Evolutionary conservation across 2,888 invertebrate genomes (phyloP), one percentile per base, ranked within the genome.

Genomic region (Venustoraphidia nigricollis): DNA sequence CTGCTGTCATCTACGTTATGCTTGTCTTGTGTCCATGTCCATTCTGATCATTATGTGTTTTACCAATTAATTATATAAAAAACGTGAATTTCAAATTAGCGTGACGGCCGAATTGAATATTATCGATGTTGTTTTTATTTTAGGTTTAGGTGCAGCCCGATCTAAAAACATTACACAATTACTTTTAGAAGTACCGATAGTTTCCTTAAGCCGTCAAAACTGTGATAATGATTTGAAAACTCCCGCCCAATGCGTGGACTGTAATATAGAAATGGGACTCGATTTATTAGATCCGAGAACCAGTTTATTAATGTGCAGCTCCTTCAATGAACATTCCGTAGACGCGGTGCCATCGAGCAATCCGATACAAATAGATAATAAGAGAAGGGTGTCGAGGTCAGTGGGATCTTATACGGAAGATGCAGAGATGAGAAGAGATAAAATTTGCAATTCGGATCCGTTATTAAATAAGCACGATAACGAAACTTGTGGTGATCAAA

Each of bases 221-320:
- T 46, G 46, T 46, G 46, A 46, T 46, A 46, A 27, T 13, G 9
- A 27, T 34, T 36, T 34, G n/a, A 51, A 45, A 40, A 47, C 10
- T 27, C 14, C 39, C 34, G 27, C 50, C 46, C 35, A 53, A 36
- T 39, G 44, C 36, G 38, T 14, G 44, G 37, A 41, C 10, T 35
- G 40, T 54, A 58, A 48, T 54, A 60, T 66, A 34, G 66, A 66
- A 55, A 60, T 61, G 59, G 66, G 66, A 34, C 62, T 63, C 27
- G 66, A 66, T 56, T 57, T 62, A 36, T 50, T 65, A 37, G 60
- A 62, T 50, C 57, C 60, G 8, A 48, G 56, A 6, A 51, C 54
- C 10, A 55, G 54, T 49, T 41, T 41, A 17, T 34, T 60, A 37
- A 39, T 46, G 34, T 53, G 51, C 45, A 39, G 41, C 27, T 37